Evolutionary conservation across 2,888 invertebrate genomes (phyloP).

Genomic region (Deilephila porcellus): DNA sequence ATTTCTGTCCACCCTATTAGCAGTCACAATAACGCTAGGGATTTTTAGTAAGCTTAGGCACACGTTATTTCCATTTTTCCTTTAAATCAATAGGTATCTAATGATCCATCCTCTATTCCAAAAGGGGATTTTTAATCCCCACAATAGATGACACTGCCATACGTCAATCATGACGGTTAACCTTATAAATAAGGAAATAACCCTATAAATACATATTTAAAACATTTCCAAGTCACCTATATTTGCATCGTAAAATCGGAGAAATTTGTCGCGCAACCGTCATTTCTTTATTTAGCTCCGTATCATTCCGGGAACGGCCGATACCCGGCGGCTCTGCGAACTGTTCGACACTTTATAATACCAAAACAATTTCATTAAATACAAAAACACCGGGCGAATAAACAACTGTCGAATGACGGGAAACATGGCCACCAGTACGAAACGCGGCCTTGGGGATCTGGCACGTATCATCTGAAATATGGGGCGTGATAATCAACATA

Average conservation of each 20-base stretch:
- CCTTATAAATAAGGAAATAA: background rate
- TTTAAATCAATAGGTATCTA: background rate
- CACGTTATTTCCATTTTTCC: constrained; percentile 5
- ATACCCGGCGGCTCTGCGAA: constrained; percentile 49
- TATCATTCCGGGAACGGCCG: constrained; percentile 63
- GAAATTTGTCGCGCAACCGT: constrained; percentile 39
- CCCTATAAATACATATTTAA: background rate
- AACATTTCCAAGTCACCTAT: constrained; percentile 1
- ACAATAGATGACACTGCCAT: background rate
- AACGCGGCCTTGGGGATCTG: constrained; percentile 22
- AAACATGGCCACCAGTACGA: constrained; percentile 32
- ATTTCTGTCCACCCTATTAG: background rate
- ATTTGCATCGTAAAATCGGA: background rate
- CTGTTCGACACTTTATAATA: constrained; percentile 46
- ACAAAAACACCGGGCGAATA: constrained; percentile 44
- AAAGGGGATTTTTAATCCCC: constrained; percentile 3
- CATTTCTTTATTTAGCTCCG: constrained; percentile 58
- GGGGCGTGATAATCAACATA: constrained; percentile 9
- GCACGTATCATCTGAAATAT: constrained; percentile 18
- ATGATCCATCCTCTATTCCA: background rate
- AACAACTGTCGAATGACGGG: constrained; percentile 37
- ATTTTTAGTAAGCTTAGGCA: background rate
- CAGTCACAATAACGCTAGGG: background rate
- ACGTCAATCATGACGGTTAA: background rate
- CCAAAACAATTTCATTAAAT: constrained; percentile 40